Evolutionary conservation across 2,113 vertebrate genomes (phyloP), one percentile per base, ranked within the genome.

Genomic region (Chinchilla lanigera): DNA sequence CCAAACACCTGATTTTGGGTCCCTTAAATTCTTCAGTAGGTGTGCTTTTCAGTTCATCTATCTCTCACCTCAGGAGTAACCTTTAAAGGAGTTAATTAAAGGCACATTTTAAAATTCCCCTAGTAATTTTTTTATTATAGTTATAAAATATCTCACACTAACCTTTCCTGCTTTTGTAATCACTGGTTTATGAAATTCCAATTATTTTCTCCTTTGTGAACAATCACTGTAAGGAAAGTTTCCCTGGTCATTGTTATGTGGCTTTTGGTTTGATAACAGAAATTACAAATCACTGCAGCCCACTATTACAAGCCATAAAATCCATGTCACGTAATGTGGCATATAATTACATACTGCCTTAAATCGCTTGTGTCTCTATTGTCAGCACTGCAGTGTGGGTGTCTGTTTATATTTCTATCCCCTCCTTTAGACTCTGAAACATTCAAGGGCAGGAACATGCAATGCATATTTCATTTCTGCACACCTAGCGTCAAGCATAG

Each of bases 81-180:
- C 97, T 98, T 97, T 93, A 95, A 92, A 0, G 20, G 81, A 96
- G 92, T 97, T 97, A 97, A 97, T 96, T 87, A 98, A 92, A 33
- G 52, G 38, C 82, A 73, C 69, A 71, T 86, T 58, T 97, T 97
- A n/a, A 35, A 98, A 97, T 95, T 82, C 94, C 86, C 83, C 87
- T 89, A 88, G 65, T 84, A 87, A 80, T 94, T 94, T 98, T 86
- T 97, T 96, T 89, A 98, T 97, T 95, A 96, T n/a, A 94, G 91
- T 94, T 96, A 93, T 96, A 97, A 97, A 97, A 97, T 13, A 97
- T 17, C 85, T 50, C 10, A 60, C 22, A 33, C 50, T 97, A 97
- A 98, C 92, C 94, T 98, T 98, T 98, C 52, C 82, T 73, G 92
- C 92, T 96, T 98, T 81, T 85, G 67, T 97, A 98, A 97, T 98